phyloP scores from a whole-genome alignment of 2,888 invertebrate genomes.

The Cosmorhoe ocellata region DNA sequence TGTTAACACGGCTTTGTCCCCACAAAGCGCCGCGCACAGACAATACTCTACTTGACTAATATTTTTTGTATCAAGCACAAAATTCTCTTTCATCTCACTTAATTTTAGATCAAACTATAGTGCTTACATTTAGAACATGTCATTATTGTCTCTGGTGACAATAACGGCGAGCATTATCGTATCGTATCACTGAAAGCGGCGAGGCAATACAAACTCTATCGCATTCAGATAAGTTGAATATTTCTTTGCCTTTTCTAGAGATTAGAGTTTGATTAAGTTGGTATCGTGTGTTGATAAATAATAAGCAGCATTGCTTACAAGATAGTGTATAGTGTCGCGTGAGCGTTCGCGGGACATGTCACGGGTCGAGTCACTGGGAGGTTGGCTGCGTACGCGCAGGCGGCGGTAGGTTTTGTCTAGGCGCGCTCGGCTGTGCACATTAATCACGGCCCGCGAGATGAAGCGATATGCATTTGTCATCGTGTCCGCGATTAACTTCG shows the following conservation, averaged over 20 bases:
- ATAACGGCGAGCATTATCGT: conserved; percentile 42
- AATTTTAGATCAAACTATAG: conserved; percentile 80
- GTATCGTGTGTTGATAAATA: conserved; percentile 72
- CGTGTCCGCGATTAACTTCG: conserved; percentile 73
- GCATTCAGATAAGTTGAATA: conserved; percentile 34
- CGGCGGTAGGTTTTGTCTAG: conserved; percentile 76
- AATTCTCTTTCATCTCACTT: conserved; percentile 79
- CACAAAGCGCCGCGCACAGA: conserved; percentile 72
- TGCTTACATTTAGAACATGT: conserved; percentile 77
- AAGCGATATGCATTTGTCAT: conserved; percentile 81
- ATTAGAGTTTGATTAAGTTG: conserved; percentile 51
- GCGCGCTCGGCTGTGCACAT: conserved; percentile 67
- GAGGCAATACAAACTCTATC: conserved; percentile 43
- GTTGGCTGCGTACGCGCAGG: conserved; percentile 65
- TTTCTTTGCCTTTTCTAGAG: conserved; percentile 32
- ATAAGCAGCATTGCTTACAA: conserved; percentile 75
- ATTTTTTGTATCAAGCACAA: conserved; percentile 76
- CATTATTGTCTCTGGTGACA: conserved; percentile 74
- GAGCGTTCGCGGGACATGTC: conserved; percentile 61
- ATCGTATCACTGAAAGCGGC: conserved; percentile 38
- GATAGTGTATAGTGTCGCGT: conserved; percentile 66
- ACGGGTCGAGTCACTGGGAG: conserved; percentile 59
- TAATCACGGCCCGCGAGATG: conserved; percentile 75
- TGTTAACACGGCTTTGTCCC: conserved; percentile 72
- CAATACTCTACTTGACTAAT: conserved; percentile 74